Conservation (phyloP, 2,797 vertebrate genomes). For the Aphelocoma californica region DNA sequence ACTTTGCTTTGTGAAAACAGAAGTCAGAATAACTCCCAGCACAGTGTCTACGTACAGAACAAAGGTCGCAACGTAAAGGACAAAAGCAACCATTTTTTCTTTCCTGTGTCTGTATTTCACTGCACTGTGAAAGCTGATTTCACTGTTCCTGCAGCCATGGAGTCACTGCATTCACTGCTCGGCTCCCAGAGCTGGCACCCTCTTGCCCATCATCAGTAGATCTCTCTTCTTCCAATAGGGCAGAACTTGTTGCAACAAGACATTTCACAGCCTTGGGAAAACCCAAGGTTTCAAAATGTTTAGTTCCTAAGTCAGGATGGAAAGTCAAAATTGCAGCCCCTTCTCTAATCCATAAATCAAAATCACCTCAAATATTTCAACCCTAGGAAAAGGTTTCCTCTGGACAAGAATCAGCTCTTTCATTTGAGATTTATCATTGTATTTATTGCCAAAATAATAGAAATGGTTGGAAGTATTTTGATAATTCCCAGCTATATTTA, state of each 20-base stretch:
- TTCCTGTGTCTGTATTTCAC: not conserved
- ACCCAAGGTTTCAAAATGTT: not conserved
- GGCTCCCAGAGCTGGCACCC: not conserved
- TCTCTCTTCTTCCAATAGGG: not conserved
- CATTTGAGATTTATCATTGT: not conserved
- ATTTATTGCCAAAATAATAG: not conserved
- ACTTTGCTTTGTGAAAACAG: slow-evolving; percentile 39
- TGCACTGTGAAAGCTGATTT: not conserved
- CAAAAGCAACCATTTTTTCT: not conserved
- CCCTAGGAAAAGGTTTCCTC: rapidly evolving
- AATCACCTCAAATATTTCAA: not conserved
- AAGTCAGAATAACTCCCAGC: not conserved
- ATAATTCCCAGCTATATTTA: not conserved
- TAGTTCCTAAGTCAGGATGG: not conserved
- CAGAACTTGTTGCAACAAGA: not conserved
- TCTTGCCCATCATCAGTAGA: not conserved
- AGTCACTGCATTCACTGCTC: not conserved
- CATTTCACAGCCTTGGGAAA: not conserved
- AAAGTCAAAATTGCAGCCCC: not conserved
- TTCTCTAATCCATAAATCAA: not conserved
- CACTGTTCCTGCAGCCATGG: not conserved
- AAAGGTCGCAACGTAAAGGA: slow-evolving; percentile 34
- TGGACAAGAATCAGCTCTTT: not conserved
- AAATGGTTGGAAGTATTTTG: not conserved
- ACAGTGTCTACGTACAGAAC: not conserved